Evolutionary conservation across 2,797 vertebrate species (phyloP).

Genomic region (Alcedo atthis): DNA sequence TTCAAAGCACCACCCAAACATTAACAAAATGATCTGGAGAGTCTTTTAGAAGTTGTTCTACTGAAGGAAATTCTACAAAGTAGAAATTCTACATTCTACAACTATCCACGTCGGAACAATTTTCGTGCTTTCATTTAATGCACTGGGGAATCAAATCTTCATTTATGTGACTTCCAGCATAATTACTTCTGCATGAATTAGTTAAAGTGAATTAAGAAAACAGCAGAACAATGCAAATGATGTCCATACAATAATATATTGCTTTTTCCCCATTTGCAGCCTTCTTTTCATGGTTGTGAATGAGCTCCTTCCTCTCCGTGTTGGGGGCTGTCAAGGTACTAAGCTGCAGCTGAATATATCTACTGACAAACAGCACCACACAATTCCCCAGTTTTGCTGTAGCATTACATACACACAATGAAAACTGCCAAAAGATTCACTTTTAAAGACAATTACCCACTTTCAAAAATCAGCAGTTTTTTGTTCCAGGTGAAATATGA

Average conservation of each 20-base stretch:
- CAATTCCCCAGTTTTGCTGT: slow-evolving; percentile 17
- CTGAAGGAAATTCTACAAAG: slow-evolving; percentile 28
- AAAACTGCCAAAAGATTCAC: slow-evolving; percentile 64
- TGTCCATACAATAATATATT: not conserved
- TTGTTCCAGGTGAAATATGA: slow-evolving; percentile 72
- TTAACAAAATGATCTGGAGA: slow-evolving; percentile 24
- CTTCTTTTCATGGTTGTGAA: not conserved
- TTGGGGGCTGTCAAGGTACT: not conserved
- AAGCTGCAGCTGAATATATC: not conserved
- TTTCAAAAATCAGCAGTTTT: slow-evolving; percentile 74
- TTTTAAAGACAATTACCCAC: slow-evolving; percentile 60
- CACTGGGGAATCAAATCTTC: slow-evolving; percentile 32
- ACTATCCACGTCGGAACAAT: not conserved
- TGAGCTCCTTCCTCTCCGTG: not conserved
- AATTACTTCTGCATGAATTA: slow-evolving; percentile 60
- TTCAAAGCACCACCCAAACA: slow-evolving; percentile 36
- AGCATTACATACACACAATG: slow-evolving; percentile 42
- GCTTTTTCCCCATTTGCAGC: slow-evolving; percentile 33
- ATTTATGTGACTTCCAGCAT: slow-evolving; percentile 28
- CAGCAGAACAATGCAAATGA: slow-evolving; percentile 35
- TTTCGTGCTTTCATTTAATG: slow-evolving; percentile 4
- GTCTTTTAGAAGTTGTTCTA: not conserved
- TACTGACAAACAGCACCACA: slow-evolving; percentile 10
- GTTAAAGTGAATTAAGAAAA: slow-evolving; percentile 50
- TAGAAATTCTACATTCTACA: slow-evolving; percentile 5